Evolutionary conservation across 1,140 invertebrate species (phyloP).

Genomic region (Kradibia gibbosae): DNA sequence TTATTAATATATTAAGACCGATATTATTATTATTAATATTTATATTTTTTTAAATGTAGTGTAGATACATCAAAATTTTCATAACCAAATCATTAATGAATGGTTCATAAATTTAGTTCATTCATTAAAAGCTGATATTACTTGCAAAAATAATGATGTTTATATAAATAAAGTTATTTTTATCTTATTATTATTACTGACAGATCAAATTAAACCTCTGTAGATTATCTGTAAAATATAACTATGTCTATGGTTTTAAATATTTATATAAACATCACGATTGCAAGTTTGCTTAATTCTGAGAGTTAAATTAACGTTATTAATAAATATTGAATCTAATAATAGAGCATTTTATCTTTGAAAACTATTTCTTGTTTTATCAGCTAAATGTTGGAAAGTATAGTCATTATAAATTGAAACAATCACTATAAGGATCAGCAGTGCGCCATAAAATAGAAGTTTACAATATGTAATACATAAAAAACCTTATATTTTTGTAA

Average conservation of each 20-base stretch:
- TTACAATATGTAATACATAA: slow-evolving; percentile 3
- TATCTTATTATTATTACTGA: too few species aligned
- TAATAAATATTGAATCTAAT: neutral
- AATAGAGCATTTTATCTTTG: neutral
- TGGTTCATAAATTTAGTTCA: too few species aligned
- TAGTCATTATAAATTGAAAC: slow-evolving; percentile 4
- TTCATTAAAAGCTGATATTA: too few species aligned
- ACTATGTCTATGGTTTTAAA: neutral
- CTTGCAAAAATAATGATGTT: too few species aligned
- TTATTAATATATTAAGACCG: too few species aligned
- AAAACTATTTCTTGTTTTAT: slow-evolving; percentile 10
- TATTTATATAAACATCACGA: neutral
- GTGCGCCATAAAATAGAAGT: slow-evolving; percentile 2
- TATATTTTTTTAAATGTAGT: too few species aligned
- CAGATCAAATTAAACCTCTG: neutral
- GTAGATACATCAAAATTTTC: too few species aligned
- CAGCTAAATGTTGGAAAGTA: neutral
- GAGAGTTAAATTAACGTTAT: neutral
- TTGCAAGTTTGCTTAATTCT: neutral
- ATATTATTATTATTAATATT: too few species aligned
- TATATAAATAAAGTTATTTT: too few species aligned
- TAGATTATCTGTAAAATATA: neutral
- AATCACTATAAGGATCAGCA: slow-evolving; percentile 17
- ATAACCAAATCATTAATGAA: too few species aligned
- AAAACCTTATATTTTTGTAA: slow-evolving; percentile 27